A percentile compares a stretch with the other conserved stretches of the same genome.
These are phyloP conservation scores for Hesperia comma DNA, from an alignment of 2,888 invertebrate species.

Conservation along the genomic window DNA sequence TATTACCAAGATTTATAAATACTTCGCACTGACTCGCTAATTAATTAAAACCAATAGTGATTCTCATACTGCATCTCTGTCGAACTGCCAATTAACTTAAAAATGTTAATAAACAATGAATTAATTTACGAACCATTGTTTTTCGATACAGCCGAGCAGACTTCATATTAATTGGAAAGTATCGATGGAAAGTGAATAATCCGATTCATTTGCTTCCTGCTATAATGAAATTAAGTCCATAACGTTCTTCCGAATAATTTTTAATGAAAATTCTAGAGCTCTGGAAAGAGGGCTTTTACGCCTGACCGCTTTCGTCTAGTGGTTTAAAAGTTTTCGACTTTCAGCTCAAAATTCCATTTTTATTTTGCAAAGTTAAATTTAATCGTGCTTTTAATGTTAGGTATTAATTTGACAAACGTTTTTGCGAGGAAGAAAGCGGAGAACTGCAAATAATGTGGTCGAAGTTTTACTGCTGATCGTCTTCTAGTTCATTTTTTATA, in stretches of 20 bases:
- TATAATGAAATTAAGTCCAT: not conserved
- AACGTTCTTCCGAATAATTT: not conserved
- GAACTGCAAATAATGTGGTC: too few relatives aligned
- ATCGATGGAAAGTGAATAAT: not conserved
- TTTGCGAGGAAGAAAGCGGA: too few relatives aligned
- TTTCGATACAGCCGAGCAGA: not conserved
- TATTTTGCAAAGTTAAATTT: too few relatives aligned
- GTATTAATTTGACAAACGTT: too few relatives aligned
- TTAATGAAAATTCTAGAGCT: not conserved
- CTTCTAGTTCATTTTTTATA: too few relatives aligned
- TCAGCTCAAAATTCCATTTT: too few relatives aligned
- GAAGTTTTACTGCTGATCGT: too few relatives aligned
- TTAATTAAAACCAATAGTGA: not conserved
- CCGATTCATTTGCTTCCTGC: not conserved
- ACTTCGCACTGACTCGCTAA: too few relatives aligned
- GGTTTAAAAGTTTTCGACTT: not conserved
- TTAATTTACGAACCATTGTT: not conserved
- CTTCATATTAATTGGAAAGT: slow-evolving; percentile 5
- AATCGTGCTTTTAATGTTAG: too few relatives aligned
- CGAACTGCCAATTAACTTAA: too few relatives aligned
- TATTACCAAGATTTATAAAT: too few relatives aligned
- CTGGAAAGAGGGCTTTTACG: not conserved
- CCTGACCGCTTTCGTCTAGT: too few relatives aligned
- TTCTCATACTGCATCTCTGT: not conserved
- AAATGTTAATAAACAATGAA: not conserved